phyloP scores from a whole-genome alignment of 2,797 vertebrate species.

The Garrulus glandarius region DNA sequence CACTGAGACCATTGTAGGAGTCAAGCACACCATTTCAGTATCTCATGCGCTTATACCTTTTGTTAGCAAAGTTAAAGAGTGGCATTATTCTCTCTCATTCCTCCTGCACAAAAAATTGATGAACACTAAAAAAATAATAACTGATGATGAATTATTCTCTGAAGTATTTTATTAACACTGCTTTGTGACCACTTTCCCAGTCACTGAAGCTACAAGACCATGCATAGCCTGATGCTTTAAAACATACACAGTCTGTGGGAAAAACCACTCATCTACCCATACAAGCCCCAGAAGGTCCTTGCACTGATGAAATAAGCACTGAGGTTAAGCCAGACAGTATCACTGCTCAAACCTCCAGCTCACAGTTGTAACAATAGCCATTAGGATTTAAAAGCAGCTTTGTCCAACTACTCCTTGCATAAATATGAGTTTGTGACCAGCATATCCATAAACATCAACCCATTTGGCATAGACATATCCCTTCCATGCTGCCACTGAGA shows the following conservation, averaged over 20 bases:
- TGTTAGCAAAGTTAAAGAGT: background rate
- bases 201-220: background rate
- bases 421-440: background rate
- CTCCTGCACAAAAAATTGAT: background rate
- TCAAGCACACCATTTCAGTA: background rate
- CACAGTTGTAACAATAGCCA: background rate
- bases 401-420: background rate
- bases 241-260: background rate
- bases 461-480: background rate
- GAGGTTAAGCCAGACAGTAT: background rate
- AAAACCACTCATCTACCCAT: background rate
- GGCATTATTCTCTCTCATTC: background rate
- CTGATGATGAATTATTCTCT: background rate
- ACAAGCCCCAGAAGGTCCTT: background rate
- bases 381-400: conserved; percentile 8
- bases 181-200: background rate
- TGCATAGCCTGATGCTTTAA: background rate
- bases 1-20: background rate
- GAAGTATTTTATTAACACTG: background rate
- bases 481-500: conserved; percentile 3
- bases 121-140: background rate
- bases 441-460: background rate
- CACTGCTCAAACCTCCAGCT: background rate
- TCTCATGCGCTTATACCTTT: background rate
- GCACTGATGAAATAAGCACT: background rate